Evolutionary conservation across 2,113 vertebrate genomes (phyloP).

Genomic region (Varanus komodoensis): DNA sequence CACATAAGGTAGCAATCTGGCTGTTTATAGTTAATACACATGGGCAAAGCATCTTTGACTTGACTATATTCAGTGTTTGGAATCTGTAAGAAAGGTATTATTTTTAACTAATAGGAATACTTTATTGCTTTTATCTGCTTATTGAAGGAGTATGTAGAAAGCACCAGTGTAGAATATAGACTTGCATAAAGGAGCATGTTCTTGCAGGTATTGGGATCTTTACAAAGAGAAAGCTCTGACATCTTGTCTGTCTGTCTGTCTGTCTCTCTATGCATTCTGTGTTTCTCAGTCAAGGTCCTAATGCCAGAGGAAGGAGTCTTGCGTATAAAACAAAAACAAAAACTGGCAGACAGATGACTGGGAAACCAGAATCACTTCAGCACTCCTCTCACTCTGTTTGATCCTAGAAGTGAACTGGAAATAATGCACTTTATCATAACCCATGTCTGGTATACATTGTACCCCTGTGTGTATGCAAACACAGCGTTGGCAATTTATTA

Average conservation of each 20-base stretch:
- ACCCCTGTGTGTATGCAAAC: neutral
- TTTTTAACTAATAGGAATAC: constrained; percentile 18
- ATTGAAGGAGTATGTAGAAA: constrained; percentile 26
- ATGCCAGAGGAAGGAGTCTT: constrained; percentile 14
- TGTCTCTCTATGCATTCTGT: too few species aligned
- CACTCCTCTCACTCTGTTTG: neutral
- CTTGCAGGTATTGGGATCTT: neutral
- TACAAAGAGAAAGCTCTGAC: neutral
- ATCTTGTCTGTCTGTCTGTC: neutral
- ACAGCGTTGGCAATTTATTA: constrained; percentile 12
- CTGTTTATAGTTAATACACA: neutral
- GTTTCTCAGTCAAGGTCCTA: neutral
- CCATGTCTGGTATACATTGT: constrained; percentile 1
- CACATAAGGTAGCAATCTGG: neutral
- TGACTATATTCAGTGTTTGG: neutral
- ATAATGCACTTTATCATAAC: neutral
- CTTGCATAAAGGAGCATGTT: constrained; percentile 33
- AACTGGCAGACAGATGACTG: neutral
- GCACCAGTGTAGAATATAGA: constrained; percentile 7
- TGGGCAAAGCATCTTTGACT: constrained; percentile 13
- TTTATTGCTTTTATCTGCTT: constrained; percentile 25
- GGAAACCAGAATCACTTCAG: neutral
- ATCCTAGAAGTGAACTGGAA: neutral
- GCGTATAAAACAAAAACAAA: neutral
- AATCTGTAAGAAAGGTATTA: neutral